Evolutionary conservation across 1,140 invertebrate genomes (phyloP).

Genomic region (Acromyrmex echinatior): DNA sequence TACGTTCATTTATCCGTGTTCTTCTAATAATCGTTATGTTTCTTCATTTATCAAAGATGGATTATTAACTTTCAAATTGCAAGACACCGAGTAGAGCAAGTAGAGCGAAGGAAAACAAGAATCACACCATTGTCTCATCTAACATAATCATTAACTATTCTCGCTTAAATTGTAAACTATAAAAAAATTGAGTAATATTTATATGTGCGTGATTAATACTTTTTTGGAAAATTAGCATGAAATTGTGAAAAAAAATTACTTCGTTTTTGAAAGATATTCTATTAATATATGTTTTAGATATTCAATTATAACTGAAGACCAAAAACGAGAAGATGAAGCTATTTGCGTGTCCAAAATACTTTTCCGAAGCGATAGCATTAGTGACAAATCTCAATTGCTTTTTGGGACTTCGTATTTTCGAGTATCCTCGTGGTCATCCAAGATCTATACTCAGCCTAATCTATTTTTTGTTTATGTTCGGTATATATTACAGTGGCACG

Average conservation of each 20-base stretch:
- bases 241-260: neutral
- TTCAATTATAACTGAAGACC: neutral
- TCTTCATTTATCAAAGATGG: neutral
- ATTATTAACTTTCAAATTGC: neutral
- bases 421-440: neutral
- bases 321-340: constrained; percentile 25
- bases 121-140: neutral
- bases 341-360: neutral
- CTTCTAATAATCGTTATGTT: constrained; percentile 13
- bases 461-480: neutral
- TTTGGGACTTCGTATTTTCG: neutral
- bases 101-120: neutral
- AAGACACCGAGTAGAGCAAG: neutral
- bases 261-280: too few relatives aligned
- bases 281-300: neutral
- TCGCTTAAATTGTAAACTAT: neutral
- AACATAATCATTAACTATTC: neutral
- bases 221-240: neutral
- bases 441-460: constrained; percentile 23
- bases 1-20: neutral
- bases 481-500: neutral
- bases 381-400: neutral
- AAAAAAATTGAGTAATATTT: too few relatives aligned
- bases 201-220: neutral
- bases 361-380: neutral